Percentiles rank a stretch among this genome's conserved stretches.
These are phyloP conservation scores for Monopterus albus DNA, from an alignment of 2,113 vertebrate species.

Conservation along the genomic window DNA sequence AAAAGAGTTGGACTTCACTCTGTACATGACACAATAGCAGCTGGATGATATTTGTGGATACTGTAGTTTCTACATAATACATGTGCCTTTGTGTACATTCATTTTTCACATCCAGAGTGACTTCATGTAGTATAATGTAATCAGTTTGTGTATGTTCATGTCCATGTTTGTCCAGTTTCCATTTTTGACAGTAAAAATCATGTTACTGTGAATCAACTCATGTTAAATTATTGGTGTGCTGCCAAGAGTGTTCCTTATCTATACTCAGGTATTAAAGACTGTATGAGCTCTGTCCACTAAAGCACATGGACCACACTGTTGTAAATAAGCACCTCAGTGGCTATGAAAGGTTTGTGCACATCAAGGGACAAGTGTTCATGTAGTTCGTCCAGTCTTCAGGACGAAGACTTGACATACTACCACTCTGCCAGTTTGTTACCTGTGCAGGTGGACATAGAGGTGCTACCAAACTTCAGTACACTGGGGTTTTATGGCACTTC, in stretches of 20 bases:
- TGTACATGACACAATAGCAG: neutral
- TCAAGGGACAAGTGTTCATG: neutral
- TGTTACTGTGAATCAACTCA: no score
- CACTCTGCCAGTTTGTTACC: no score
- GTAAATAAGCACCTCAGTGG: neutral
- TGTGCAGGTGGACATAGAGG: no score
- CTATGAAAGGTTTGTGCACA: neutral
- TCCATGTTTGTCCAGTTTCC: no score
- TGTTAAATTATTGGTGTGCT: no score
- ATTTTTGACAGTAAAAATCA: no score
- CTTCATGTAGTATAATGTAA: no score
- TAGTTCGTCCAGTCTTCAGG: constrained; percentile 5
- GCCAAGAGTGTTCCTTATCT: no score
- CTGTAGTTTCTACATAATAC: neutral
- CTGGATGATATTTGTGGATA: neutral
- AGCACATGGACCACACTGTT: no score
- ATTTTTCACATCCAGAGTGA: neutral
- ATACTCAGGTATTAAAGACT: no score
- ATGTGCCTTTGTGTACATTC: neutral
- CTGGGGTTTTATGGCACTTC: constrained; percentile 5
- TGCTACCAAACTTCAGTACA: constrained; percentile 28
- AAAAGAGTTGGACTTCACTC: constrained; percentile 29
- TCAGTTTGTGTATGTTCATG: no score
- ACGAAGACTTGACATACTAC: constrained; percentile 27
- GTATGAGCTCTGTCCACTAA: no score